A percentile compares a stretch with the other conserved stretches of the same genome.
Conservation (phyloP, 2,888 invertebrate genomes). For the Xestoiulus laeticollis region DNA sequence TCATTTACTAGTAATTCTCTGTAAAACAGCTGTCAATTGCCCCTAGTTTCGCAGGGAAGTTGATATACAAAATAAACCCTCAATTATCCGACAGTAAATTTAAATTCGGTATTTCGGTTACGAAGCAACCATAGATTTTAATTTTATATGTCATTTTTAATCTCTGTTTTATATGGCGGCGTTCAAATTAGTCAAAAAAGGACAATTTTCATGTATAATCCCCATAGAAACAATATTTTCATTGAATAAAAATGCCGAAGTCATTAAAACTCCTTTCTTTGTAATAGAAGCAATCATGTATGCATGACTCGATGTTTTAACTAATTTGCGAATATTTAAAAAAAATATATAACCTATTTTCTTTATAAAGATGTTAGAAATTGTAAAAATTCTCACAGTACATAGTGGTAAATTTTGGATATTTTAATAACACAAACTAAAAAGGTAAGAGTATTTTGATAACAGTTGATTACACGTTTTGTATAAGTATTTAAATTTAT, state of each 20-base stretch:
- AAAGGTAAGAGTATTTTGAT: neutral
- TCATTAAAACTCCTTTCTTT: neutral
- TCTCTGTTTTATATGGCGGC: neutral
- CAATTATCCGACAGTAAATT: neutral
- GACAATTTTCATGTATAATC: neutral
- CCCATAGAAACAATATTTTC: slow-evolving; percentile 29
- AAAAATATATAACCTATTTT: no score
- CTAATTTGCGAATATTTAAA: no score
- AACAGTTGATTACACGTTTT: neutral
- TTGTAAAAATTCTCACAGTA: no score
- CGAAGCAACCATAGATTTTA: neutral
- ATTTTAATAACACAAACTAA: no score
- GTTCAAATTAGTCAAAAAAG: neutral
- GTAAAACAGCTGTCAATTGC: neutral
- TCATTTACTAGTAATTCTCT: neutral
- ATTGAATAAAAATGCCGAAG: neutral
- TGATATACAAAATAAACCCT: neutral
- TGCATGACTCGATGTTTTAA: no score
- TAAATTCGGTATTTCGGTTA: neutral
- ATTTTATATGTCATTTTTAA: neutral
- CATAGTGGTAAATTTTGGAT: no score
- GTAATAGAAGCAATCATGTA: neutral
- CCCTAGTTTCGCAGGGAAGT: neutral
- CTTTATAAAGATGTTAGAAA: no score
- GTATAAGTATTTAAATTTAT: no score